phyloP scores from a whole-genome alignment of 1,140 invertebrate genomes.

The Ceratosolen fusciceps region DNA sequence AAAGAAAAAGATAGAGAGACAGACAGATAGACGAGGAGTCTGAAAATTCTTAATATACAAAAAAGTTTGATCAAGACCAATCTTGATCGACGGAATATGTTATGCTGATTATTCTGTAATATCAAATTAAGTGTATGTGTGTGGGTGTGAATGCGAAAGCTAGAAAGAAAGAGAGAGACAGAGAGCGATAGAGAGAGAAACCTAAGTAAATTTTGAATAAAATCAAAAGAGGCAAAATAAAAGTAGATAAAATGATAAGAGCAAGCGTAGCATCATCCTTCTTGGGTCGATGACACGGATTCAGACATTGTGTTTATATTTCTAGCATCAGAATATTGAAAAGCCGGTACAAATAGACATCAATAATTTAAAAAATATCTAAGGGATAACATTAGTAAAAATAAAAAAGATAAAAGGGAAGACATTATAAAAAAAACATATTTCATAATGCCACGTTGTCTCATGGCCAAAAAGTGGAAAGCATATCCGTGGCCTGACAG shows the following conservation, averaged over 20 bases:
- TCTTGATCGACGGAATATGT: too few relatives aligned
- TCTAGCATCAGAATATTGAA: background rate
- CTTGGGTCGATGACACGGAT: constrained; percentile 34
- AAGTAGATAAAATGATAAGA: background rate
- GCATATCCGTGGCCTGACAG: constrained; percentile 84
- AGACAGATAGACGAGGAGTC: background rate
- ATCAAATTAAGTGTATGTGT: too few relatives aligned
- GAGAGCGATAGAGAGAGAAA: background rate
- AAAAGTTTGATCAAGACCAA: too few relatives aligned
- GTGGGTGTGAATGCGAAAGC: background rate
- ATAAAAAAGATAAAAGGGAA: background rate
- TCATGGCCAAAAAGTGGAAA: constrained; percentile 94
- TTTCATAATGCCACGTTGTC: constrained; percentile 84
- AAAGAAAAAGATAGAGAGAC: background rate
- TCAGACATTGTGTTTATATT: constrained; percentile 34
- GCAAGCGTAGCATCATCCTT: background rate
- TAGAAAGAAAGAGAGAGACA: background rate
- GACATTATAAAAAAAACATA: background rate
- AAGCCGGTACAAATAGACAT: background rate
- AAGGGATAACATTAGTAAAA: background rate
- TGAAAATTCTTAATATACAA: background rate
- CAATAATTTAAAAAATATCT: background rate
- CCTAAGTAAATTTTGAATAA: background rate
- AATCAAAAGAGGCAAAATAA: background rate
- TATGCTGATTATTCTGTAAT: too few relatives aligned